Evolutionary conservation across 2,113 vertebrate species (phyloP).

Genomic region (Seriola dumerili): DNA sequence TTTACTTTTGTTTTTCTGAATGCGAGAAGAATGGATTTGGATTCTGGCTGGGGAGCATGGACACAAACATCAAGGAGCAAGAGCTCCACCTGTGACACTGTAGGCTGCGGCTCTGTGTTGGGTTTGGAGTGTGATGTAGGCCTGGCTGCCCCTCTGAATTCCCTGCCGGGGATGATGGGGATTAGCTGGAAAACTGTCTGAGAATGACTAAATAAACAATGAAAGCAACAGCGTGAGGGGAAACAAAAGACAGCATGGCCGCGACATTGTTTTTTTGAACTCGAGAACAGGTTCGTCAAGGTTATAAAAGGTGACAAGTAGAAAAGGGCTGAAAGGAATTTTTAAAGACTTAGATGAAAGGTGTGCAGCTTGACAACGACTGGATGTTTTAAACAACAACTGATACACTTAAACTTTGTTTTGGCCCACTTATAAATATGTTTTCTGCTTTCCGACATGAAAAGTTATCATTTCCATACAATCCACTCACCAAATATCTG

Average conservation of each 20-base stretch:
- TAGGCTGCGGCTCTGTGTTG: constrained; percentile 44
- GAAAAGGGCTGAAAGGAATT: constrained; percentile 22
- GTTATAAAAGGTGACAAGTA: constrained; percentile 53
- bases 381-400: constrained; percentile 4
- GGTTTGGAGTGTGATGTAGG: constrained; percentile 60
- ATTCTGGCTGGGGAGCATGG: constrained; percentile 56
- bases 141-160: constrained; percentile 58
- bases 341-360: constrained; percentile 13
- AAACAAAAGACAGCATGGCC: constrained; percentile 51
- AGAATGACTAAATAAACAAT: constrained; percentile 73
- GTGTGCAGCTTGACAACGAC: neutral
- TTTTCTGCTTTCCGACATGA: constrained; percentile 38
- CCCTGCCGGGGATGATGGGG: constrained; percentile 65
- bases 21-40: constrained; percentile 63
- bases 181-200: constrained; percentile 68
- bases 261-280: constrained; percentile 55
- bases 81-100: constrained; percentile 69
- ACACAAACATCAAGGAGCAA: constrained; percentile 63
- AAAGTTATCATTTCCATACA: constrained; percentile 50
- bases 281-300: constrained; percentile 28
- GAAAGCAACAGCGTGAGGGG: constrained; percentile 58
- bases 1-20: constrained; percentile 45
- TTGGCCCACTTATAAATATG: neutral
- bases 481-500: constrained; percentile 47
- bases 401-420: neutral